A percentile compares a stretch with the other conserved stretches of the same genome.
Evolutionary conservation across 2,797 vertebrate genomes (phyloP).

Genomic region (Dipus sagitta): DNA sequence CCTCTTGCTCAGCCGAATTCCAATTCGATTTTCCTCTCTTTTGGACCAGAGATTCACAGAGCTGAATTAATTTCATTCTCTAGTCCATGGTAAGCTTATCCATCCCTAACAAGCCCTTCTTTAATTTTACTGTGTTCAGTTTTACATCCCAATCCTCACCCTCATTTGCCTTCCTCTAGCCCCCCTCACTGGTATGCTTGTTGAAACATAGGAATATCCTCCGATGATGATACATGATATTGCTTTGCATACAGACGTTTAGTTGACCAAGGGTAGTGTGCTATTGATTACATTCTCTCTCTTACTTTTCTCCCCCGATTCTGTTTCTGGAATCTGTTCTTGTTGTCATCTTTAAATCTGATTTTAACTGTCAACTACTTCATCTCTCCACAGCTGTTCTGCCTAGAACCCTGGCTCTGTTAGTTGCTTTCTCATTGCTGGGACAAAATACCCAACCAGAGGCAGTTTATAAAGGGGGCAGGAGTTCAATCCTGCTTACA

Average conservation of each 20-base stretch:
- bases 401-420: neutral
- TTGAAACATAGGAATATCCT: neutral
- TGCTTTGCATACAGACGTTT: neutral
- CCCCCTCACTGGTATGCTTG: neutral
- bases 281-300: slow-evolving; percentile 11
- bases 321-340: slow-evolving; percentile 22
- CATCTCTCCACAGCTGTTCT: too few species aligned
- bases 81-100: neutral
- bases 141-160: neutral
- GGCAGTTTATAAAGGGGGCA: too few species aligned
- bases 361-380: neutral
- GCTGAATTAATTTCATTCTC: slow-evolving; percentile 33
- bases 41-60: neutral
- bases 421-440: too few species aligned
- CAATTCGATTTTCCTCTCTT: slow-evolving; percentile 8
- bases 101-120: neutral
- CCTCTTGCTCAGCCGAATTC: neutral
- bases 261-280: neutral
- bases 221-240: slow-evolving; percentile 10
- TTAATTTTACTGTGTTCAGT: neutral
- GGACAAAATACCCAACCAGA: too few species aligned
- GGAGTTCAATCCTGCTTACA: too few species aligned
- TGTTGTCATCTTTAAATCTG: slow-evolving; percentile 13
- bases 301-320: neutral
- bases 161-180: too few species aligned